These are phyloP conservation scores for Patella caerulea DNA, from an alignment of 2,888 invertebrate genomes.

Conservation along the genomic window DNA sequence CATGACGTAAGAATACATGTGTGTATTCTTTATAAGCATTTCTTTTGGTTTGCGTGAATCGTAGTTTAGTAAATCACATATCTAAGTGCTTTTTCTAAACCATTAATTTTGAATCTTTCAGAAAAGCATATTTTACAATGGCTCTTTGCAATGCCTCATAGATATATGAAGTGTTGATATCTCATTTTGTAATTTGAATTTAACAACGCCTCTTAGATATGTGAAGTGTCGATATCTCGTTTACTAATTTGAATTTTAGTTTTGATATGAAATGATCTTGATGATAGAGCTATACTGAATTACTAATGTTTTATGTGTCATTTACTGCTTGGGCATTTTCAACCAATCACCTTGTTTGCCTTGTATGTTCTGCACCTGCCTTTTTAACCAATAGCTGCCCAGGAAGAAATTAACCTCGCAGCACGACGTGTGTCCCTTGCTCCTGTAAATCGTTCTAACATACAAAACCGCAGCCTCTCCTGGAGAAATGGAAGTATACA, in stretches of 20 bases:
- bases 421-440: slow-evolving; percentile 71
- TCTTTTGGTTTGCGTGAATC: too few species aligned
- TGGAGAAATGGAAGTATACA: slow-evolving; percentile 70
- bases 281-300: neutral
- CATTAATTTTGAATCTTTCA: too few species aligned
- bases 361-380: slow-evolving; percentile 36
- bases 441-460: slow-evolving; percentile 69
- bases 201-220: too few species aligned
- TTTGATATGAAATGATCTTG: slow-evolving; percentile 6
- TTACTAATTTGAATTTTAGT: slow-evolving; percentile 15
- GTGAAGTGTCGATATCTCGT: neutral
- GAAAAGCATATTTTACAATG: too few species aligned
- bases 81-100: too few species aligned
- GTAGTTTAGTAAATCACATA: too few species aligned
- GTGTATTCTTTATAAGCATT: too few species aligned
- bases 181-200: too few species aligned
- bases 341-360: slow-evolving; percentile 10
- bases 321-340: slow-evolving; percentile 32
- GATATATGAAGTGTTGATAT: too few species aligned
- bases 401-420: slow-evolving; percentile 68
- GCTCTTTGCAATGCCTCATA: too few species aligned
- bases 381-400: slow-evolving; percentile 54
- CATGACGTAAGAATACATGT: too few species aligned
- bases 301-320: slow-evolving; percentile 19
- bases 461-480: slow-evolving; percentile 68